Evolutionary conservation across 2,888 invertebrate genomes (phyloP).

Genomic region (Norana najaformis): DNA sequence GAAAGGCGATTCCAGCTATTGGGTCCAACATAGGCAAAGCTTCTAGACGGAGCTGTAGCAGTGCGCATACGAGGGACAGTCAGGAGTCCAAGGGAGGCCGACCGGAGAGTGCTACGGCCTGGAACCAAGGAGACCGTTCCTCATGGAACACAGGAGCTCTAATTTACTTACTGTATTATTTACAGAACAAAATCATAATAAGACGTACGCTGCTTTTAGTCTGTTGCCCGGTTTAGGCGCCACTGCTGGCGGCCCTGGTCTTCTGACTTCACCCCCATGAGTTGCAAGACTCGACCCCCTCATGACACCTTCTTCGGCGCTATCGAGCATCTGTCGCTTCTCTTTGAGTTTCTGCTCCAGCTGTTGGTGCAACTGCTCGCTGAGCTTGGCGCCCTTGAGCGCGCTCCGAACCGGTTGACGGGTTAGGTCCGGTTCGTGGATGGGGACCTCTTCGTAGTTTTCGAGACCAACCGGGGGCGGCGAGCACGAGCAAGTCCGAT

Average conservation of each 20-base stretch:
- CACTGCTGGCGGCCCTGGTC: neutral
- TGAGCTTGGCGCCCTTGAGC: conserved; percentile 51
- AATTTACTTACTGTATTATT: too few species aligned
- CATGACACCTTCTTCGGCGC: neutral
- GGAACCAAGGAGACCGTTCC: too few species aligned
- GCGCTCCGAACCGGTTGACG: conserved; percentile 62
- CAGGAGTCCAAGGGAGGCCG: too few species aligned
- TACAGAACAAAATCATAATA: too few species aligned
- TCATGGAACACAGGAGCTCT: too few species aligned
- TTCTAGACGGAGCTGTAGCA: too few species aligned
- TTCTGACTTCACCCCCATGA: neutral
- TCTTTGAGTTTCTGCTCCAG: conserved; percentile 2
- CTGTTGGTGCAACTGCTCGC: conserved; percentile 15
- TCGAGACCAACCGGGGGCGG: neutral
- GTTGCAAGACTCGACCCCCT: neutral
- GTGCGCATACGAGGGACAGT: too few species aligned
- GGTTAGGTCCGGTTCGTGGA: conserved; percentile 61
- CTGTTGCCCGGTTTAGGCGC: neutral
- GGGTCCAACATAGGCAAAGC: too few species aligned
- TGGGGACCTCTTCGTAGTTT: conserved; percentile 45
- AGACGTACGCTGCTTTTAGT: neutral
- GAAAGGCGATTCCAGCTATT: too few species aligned
- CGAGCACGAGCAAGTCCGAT: neutral
- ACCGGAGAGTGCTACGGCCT: too few species aligned
- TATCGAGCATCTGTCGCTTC: neutral